phyloP scores from a whole-genome alignment of 2,113 vertebrate genomes.

The Heptranchias perlo region DNA sequence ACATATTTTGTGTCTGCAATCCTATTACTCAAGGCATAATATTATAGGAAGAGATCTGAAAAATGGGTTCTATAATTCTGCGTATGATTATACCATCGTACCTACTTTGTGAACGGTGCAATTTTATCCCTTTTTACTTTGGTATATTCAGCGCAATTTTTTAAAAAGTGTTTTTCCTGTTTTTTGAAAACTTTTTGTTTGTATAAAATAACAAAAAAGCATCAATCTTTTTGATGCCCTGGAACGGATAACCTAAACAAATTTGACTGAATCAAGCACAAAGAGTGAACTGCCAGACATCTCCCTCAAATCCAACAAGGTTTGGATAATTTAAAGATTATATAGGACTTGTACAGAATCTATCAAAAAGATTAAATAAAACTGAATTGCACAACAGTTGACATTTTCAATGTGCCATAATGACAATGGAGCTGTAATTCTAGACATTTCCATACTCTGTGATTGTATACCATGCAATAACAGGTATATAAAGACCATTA shows the following conservation, averaged over 20 bases:
- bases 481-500: constrained; percentile 29
- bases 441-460: background rate
- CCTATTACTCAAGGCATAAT: constrained; percentile 56
- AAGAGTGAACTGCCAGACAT: constrained; percentile 13
- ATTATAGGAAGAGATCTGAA: constrained; percentile 51
- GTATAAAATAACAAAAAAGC: constrained; percentile 67
- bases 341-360: constrained; percentile 25
- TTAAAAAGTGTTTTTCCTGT: constrained; percentile 39
- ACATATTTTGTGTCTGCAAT: constrained; percentile 57
- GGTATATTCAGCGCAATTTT: constrained; percentile 70
- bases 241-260: background rate
- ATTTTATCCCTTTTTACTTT: constrained; percentile 59
- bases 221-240: constrained; percentile 46
- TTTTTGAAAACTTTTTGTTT: constrained; percentile 33
- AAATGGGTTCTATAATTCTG: background rate
- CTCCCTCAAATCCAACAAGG: constrained; percentile 16
- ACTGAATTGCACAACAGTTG: background rate
- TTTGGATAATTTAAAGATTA: constrained; percentile 27
- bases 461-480: constrained; percentile 36
- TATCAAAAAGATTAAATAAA: constrained; percentile 36
- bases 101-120: constrained; percentile 52
- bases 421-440: constrained; percentile 25
- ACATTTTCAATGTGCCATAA: background rate
- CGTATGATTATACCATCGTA: constrained; percentile 40
- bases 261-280: constrained; percentile 10